Base-by-base conservation (phyloP, 1,140 invertebrate genomes). In the Drosophila kepulauana region DNA sequence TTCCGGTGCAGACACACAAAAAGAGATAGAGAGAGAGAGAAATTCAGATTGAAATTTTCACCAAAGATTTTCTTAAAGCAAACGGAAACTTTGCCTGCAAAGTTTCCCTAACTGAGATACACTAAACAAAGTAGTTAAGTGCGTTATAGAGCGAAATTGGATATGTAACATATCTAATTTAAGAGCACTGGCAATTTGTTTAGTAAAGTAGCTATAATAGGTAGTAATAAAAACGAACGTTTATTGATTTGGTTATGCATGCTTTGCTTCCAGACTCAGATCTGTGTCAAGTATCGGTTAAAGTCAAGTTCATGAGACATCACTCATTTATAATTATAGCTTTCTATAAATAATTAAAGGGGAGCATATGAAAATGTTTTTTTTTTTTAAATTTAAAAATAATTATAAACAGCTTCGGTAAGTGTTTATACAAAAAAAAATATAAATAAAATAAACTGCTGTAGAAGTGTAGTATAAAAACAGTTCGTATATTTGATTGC, bases 41-140 rank as follows among this genome's bases (percentile, higher is more conserved):
- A 45, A 11, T 28, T 46, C 38, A 57, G 28, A 88, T 88, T 87
- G 85, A 89, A 88, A 87, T 71, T 76, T 80, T 45, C 20, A 45
- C 7, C 41, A 85, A 58, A 58, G 46, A 51, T 62, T 43, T 25
- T 43, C 25, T 13, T 56, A 74, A 61, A 64, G 56, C 51, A 54
- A 13, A 5, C 11, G 13, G 43, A 59, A 64, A 75, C n/a, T n/a
- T 51, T 52, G 49, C 25, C 5, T 20, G 5, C 13, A 28, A 61
- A 38, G 8, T 25, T 25, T 11, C 11, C 52, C 7, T 16, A 43
- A 25, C 15, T 49, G 33, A 5, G 15, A 86, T 76, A 70, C 75
- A 38, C 82, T 86, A 10, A 13, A 41, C 7, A 10, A 49, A 20
- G 20, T 58, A 30, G 35, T 54, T 45, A 45, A 58, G 38, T 20